These are phyloP conservation scores for Teleiodes luculella DNA, from an alignment of 2,888 invertebrate genomes.

Conservation along the genomic window DNA sequence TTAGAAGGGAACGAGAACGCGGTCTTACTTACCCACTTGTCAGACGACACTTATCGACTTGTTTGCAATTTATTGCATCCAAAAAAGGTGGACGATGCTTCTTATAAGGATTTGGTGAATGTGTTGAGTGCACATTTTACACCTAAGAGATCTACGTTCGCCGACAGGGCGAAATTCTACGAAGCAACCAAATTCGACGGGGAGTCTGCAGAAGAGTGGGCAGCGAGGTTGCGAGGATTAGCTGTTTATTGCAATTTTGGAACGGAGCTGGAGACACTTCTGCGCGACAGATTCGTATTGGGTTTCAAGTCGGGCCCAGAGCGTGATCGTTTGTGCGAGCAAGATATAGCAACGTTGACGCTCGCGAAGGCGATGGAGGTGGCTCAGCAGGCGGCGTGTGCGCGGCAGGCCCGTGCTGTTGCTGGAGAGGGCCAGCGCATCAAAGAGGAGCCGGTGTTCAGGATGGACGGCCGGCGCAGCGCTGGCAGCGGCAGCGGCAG, in stretches of 20 bases:
- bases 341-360: constrained; percentile 15
- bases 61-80: constrained; percentile 21
- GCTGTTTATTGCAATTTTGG: constrained; percentile 21
- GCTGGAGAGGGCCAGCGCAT: constrained; percentile 16
- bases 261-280: constrained; percentile 19
- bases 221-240: constrained; percentile 20
- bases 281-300: constrained; percentile 26
- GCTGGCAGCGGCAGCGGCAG: background rate
- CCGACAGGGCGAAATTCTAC: constrained; percentile 21
- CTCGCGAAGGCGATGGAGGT: constrained; percentile 19
- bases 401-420: background rate
- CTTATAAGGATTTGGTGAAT: constrained; percentile 16
- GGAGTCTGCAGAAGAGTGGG: constrained; percentile 8
- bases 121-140: constrained; percentile 23
- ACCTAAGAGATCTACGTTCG: constrained; percentile 19
- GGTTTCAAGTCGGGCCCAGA: constrained; percentile 21
- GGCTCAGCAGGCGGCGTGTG: constrained; percentile 16
- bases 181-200: constrained; percentile 4
- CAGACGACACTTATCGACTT: constrained; percentile 18
- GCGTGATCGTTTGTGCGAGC: constrained; percentile 20
- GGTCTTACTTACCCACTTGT: background rate
- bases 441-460: constrained; percentile 23
- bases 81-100: constrained; percentile 12
- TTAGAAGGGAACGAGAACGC: constrained; percentile 6
- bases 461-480: background rate